A percentile compares a stretch with the other conserved stretches of the same genome.
Evolutionary conservation across 2,797 vertebrate genomes (phyloP).

Genomic region (Hypotaenidia okinawae): DNA sequence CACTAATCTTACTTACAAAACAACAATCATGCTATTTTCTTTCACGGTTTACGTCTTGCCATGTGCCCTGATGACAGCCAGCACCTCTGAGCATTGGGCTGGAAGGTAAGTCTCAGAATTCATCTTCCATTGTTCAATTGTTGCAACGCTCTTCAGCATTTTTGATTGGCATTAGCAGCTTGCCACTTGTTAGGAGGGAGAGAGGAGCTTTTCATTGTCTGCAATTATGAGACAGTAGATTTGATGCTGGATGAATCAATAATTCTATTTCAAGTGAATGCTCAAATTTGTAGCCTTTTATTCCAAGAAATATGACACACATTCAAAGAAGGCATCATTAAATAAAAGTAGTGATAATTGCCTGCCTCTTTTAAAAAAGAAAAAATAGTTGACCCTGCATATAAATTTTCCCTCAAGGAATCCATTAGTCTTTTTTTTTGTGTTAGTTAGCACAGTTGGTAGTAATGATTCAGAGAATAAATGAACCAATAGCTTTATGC

Average conservation of each 20-base stretch:
- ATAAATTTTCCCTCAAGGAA: slow-evolving; percentile 59
- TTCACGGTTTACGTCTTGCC: not conserved
- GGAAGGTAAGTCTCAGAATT: not conserved
- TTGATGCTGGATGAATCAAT: slow-evolving; percentile 42
- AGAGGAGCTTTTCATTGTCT: slow-evolving; percentile 30
- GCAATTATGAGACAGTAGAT: not conserved
- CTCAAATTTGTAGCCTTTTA: slow-evolving; percentile 44
- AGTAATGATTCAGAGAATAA: slow-evolving; percentile 41
- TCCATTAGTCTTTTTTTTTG: slow-evolving; percentile 65
- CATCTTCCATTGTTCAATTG: not conserved
- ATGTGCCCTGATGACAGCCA: not conserved
- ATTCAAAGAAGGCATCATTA: slow-evolving; percentile 48
- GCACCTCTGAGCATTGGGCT: not conserved
- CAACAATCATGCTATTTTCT: not conserved
- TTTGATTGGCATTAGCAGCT: not conserved
- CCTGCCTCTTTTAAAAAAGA: not conserved
- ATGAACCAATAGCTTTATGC: not conserved
- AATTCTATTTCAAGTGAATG: slow-evolving; percentile 43
- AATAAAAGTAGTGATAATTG: slow-evolving; percentile 56
- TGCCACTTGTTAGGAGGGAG: not conserved
- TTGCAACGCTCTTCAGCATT: not conserved
- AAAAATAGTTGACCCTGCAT: slow-evolving; percentile 28
- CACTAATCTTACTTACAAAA: not conserved
- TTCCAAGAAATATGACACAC: slow-evolving; percentile 23
- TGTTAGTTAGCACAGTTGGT: slow-evolving; percentile 31